Evolutionary conservation across 2,797 vertebrate species (phyloP).

Genomic region (Enteromius anoplus): DNA sequence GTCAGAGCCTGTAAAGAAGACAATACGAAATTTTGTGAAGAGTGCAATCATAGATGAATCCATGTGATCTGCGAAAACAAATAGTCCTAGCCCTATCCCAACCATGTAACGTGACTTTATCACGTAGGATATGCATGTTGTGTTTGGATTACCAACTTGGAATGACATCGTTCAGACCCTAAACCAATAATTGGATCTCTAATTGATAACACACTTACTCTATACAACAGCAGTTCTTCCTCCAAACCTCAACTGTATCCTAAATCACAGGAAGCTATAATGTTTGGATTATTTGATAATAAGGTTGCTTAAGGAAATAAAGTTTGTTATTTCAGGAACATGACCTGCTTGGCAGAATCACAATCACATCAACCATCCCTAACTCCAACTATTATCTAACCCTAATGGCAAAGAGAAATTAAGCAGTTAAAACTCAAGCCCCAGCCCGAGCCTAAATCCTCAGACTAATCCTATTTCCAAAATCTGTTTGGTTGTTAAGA

Average conservation of each 20-base stretch:
- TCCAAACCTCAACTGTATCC: no score
- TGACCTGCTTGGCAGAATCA: not conserved
- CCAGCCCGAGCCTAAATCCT: not conserved
- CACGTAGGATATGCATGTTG: no score
- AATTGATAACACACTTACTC: not conserved
- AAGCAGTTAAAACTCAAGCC: not conserved
- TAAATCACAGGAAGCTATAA: no score
- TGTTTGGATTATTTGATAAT: no score
- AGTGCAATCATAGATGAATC: not conserved
- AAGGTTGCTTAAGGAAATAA: no score
- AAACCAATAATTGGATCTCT: no score
- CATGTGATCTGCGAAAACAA: not conserved
- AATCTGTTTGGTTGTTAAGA: slow-evolving; percentile 14
- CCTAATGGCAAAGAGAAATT: slow-evolving; percentile 4
- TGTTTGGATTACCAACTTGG: not conserved
- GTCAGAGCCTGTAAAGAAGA: slow-evolving; percentile 80
- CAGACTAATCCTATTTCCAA: slow-evolving; percentile 30
- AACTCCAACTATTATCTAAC: not conserved
- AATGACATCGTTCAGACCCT: not conserved
- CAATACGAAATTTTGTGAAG: not conserved
- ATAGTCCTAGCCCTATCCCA: not conserved
- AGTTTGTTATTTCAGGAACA: not conserved
- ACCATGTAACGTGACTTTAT: no score
- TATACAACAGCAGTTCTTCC: no score
- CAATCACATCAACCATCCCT: not conserved